Conservation (phyloP, 2,797 vertebrate species). For the Pantherophis vulpinus region DNA sequence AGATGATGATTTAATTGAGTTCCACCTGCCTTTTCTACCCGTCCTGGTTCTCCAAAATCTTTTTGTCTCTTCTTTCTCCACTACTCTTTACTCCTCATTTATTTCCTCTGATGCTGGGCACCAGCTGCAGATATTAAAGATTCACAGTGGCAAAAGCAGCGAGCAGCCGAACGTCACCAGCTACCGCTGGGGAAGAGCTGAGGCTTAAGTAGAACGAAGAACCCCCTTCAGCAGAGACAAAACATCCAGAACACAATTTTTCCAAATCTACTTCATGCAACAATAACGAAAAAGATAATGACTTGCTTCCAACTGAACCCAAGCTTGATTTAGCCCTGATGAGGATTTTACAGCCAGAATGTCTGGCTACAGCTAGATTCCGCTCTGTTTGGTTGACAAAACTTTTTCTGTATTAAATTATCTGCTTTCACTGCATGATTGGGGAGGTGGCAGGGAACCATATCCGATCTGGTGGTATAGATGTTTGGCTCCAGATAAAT, state of each 20-base stretch:
- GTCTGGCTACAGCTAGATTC: neutral
- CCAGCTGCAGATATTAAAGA: conserved; percentile 52
- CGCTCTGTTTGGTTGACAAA: neutral
- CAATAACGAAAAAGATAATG: neutral
- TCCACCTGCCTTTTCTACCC: conserved; percentile 43
- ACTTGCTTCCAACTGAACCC: neutral
- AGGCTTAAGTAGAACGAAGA: neutral
- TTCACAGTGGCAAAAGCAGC: conserved; percentile 57
- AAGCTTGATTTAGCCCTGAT: neutral
- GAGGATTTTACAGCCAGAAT: neutral
- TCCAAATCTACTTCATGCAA: neutral
- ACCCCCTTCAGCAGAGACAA: neutral
- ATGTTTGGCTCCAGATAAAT: neutral
- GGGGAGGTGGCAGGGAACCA: neutral
- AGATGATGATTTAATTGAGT: conserved; percentile 52
- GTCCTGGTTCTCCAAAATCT: conserved; percentile 46
- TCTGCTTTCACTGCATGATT: neutral
- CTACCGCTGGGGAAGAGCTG: conserved; percentile 38
- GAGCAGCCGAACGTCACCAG: conserved; percentile 32
- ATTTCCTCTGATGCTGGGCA: conserved; percentile 49
- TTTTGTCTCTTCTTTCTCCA: conserved; percentile 28
- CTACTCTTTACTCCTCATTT: conserved; percentile 42
- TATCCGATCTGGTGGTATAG: neutral
- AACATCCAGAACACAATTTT: neutral
- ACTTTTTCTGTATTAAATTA: neutral